Percentiles rank a stretch among this genome's conserved stretches.
Conservation (phyloP, 2,888 invertebrate genomes). For the Autographa gamma region DNA sequence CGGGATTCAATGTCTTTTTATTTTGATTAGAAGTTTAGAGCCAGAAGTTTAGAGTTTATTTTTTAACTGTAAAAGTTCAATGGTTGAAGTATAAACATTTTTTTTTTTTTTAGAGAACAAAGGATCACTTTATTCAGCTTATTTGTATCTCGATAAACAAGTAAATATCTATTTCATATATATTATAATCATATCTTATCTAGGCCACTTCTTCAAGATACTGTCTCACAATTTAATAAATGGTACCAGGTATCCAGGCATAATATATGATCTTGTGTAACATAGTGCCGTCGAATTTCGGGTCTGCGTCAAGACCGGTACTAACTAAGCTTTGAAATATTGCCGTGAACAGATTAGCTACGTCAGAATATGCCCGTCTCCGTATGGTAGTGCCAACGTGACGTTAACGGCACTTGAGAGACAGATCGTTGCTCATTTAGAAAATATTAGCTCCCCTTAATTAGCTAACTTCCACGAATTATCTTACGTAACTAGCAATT, state of each 20-base stretch:
- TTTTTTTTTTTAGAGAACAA: no score
- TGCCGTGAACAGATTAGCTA: slow-evolving; percentile 42
- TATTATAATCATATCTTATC: no score
- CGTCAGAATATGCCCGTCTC: slow-evolving; percentile 26
- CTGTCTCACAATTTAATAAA: neutral
- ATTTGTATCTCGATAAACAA: no score
- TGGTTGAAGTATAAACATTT: no score
- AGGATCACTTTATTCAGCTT: no score
- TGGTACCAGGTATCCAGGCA: neutral
- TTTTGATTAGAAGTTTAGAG: no score
- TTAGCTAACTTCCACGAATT: slow-evolving; percentile 71
- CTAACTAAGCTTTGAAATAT: slow-evolving; percentile 50
- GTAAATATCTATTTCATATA: no score
- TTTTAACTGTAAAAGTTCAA: no score
- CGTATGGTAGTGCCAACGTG: slow-evolving; percentile 50
- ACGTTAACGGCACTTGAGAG: slow-evolving; percentile 71
- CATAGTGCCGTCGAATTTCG: slow-evolving; percentile 17
- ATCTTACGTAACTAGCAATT: slow-evolving; percentile 69
- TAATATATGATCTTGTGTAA: slow-evolving; percentile 14
- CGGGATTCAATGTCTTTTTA: no score
- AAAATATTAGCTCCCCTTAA: slow-evolving; percentile 75
- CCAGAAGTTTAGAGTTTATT: no score
- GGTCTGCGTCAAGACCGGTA: slow-evolving; percentile 18
- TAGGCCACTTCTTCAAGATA: neutral
- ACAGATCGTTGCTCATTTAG: slow-evolving; percentile 72